phyloP scores from a whole-genome alignment of 2,888 invertebrate genomes.

The Lasiommata megera region DNA sequence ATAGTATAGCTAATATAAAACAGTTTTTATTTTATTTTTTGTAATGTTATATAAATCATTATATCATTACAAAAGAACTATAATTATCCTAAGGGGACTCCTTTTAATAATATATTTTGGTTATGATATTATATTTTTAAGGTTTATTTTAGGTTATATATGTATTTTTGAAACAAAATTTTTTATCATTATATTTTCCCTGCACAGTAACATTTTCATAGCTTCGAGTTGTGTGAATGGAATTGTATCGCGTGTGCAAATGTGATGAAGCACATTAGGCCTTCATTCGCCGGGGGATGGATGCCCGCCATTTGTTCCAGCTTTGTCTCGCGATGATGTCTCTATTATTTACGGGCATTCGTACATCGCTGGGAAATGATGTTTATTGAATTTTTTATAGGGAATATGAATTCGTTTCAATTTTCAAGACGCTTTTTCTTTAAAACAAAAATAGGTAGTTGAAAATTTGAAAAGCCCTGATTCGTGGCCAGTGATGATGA shows the following conservation, averaged over 20 bases:
- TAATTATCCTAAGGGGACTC: no score
- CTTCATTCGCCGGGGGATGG: constrained; percentile 63
- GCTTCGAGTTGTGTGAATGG: constrained; percentile 38
- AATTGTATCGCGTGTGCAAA: constrained; percentile 70
- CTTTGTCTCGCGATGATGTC: constrained; percentile 44
- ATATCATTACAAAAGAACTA: no score
- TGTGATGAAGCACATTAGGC: constrained; percentile 75
- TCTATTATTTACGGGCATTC: constrained; percentile 39
- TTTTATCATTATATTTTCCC: no score
- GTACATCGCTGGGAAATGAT: constrained; percentile 23
- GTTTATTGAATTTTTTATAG: constrained; percentile 37
- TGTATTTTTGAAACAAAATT: no score
- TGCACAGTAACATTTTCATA: constrained; percentile 24
- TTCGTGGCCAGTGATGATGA: no score
- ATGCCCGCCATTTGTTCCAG: constrained; percentile 64
- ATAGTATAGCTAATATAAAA: no score
- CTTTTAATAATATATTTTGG: no score
- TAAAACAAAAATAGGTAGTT: background rate
- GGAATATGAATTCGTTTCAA: background rate
- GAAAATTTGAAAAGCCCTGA: no score
- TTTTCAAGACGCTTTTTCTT: background rate
- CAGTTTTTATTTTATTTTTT: no score
- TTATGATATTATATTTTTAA: no score
- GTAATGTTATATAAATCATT: no score
- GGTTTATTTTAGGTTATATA: no score